Evolutionary conservation across 2,113 vertebrate genomes (phyloP).

Genomic region (Pseudorhombus dupliciocellatus): DNA sequence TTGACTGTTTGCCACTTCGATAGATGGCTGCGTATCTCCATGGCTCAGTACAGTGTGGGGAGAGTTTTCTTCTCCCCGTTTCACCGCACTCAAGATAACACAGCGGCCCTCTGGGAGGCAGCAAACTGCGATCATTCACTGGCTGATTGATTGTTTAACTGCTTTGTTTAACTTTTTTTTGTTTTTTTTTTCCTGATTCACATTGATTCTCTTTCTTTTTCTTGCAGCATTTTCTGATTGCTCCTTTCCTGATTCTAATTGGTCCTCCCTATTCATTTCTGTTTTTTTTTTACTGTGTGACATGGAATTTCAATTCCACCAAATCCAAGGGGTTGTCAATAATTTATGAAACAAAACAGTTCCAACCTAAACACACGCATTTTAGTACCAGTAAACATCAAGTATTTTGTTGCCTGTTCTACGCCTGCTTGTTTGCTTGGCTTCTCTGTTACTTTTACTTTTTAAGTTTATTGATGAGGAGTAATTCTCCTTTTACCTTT

Average conservation of each 20-base stretch:
- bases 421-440: no score
- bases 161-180: neutral
- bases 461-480: no score
- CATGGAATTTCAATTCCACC: no score
- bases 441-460: no score
- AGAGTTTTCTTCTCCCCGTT: neutral
- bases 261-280: neutral
- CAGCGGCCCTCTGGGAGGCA: neutral
- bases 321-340: no score
- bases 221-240: neutral
- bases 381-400: no score
- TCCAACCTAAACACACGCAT: no score
- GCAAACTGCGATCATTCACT: neutral
- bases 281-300: neutral
- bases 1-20: neutral
- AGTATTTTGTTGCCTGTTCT: no score
- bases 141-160: neutral
- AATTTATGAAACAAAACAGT: no score
- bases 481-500: no score
- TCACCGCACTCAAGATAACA: neutral
- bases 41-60: constrained; percentile 7
- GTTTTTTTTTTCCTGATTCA: neutral
- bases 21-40: neutral
- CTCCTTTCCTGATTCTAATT: neutral
- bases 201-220: neutral